Evolutionary conservation across 2,888 invertebrate species (phyloP).

Genomic region (Ochlodes sylvanus): DNA sequence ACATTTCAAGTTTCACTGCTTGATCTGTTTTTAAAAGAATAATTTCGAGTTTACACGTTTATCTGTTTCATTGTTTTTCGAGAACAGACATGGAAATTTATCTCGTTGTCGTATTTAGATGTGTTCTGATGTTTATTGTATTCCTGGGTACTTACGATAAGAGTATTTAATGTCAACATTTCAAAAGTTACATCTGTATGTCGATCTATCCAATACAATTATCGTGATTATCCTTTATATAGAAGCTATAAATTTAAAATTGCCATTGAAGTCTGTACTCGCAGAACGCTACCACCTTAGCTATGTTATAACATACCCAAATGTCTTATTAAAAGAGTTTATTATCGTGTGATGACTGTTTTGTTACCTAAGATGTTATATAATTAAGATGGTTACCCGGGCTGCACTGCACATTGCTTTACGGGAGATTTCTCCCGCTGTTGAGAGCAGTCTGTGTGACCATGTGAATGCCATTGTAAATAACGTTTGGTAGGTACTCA

Average conservation of each 20-base stretch:
- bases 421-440: conserved; percentile 35
- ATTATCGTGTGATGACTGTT: conserved; percentile 78
- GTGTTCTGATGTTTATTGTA: not conserved
- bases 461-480: conserved; percentile 50
- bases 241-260: not conserved
- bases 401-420: conserved; percentile 58
- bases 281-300: conserved; percentile 44
- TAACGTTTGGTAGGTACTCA: conserved; percentile 79
- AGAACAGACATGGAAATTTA: conserved; percentile 8
- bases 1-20: not conserved
- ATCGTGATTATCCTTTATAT: not conserved
- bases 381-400: conserved; percentile 62
- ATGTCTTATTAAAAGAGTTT: conserved; percentile 70
- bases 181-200: not conserved
- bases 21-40: conserved; percentile 13
- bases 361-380: conserved; percentile 67
- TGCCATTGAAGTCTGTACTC: conserved; percentile 37
- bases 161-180: not conserved
- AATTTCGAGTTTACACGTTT: conserved; percentile 35
- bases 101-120: not conserved
- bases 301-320: conserved; percentile 54
- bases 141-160: not conserved
- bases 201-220: not conserved
- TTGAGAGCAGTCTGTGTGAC: conserved; percentile 33
- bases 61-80: conserved; percentile 24